These are phyloP conservation scores for Nomada lathburiana DNA, from an alignment of 2,888 invertebrate species.

Conservation along the genomic window DNA sequence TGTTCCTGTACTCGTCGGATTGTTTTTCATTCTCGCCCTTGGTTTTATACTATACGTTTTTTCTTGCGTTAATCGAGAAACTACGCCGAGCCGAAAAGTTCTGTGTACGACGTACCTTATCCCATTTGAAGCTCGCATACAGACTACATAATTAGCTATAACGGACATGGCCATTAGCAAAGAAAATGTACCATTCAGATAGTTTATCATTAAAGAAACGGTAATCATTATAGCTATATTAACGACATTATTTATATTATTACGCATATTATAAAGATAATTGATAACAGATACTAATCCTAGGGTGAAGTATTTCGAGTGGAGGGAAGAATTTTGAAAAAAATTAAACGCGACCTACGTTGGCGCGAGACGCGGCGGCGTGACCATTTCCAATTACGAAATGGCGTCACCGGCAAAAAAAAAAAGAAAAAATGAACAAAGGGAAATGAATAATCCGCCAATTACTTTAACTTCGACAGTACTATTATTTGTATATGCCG, in stretches of 20 bases:
- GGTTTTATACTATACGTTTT: slow-evolving; percentile 47
- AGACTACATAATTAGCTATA: slow-evolving; percentile 78
- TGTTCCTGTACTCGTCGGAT: slow-evolving; percentile 73
- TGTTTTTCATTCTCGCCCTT: slow-evolving; percentile 47
- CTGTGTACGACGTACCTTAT: slow-evolving; percentile 81
- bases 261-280: slow-evolving; percentile 83
- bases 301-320: slow-evolving; percentile 79
- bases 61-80: slow-evolving; percentile 47
- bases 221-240: slow-evolving; percentile 83
- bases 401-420: slow-evolving; percentile 54
- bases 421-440: slow-evolving; percentile 51
- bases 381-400: slow-evolving; percentile 55
- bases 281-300: slow-evolving; percentile 80
- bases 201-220: slow-evolving; percentile 82
- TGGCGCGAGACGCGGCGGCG: slow-evolving; percentile 60
- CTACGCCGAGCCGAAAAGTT: slow-evolving; percentile 75
- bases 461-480: slow-evolving; percentile 84
- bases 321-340: slow-evolving; percentile 46
- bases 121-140: slow-evolving; percentile 80
- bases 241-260: slow-evolving; percentile 84
- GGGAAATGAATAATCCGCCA: slow-evolving; percentile 80
- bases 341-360: slow-evolving; percentile 44
- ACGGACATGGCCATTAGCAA: slow-evolving; percentile 81
- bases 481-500: slow-evolving; percentile 84
- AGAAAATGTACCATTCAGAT: slow-evolving; percentile 81